Conservation (phyloP, 2,113 vertebrate genomes). For the Clupea harengus region DNA sequence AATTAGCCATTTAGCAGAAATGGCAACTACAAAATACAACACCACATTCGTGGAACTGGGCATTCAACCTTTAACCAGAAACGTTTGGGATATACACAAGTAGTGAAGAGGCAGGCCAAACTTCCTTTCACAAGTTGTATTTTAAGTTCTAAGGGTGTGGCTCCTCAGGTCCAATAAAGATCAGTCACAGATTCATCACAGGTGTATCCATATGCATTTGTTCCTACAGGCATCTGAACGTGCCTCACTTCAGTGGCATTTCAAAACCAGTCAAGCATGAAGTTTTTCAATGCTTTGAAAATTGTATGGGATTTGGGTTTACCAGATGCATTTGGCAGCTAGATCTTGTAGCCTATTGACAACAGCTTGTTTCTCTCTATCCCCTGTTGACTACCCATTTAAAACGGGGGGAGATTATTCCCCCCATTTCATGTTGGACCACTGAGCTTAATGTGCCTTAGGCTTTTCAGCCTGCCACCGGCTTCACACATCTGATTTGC, state of each 20-base stretch:
- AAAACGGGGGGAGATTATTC: conserved; percentile 53
- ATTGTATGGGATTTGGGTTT: not conserved
- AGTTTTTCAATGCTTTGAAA: not conserved
- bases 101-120: not conserved
- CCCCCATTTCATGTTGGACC: conserved; percentile 59
- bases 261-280: not conserved
- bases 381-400: conserved; percentile 34
- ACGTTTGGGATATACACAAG: not conserved
- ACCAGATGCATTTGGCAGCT: not conserved
- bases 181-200: not conserved
- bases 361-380: conserved; percentile 25
- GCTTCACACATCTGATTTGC: conserved; percentile 74
- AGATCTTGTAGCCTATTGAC: conserved; percentile 3
- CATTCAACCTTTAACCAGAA: not conserved
- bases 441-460: conserved; percentile 56
- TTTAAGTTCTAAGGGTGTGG: not conserved
- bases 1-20: not conserved
- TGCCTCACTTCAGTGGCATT: not conserved
- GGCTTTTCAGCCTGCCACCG: conserved; percentile 68
- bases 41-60: not conserved
- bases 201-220: not conserved
- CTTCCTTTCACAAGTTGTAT: not conserved
- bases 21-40: not conserved
- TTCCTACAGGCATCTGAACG: not conserved
- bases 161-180: not conserved